These are phyloP conservation scores for Latrodectus geometricus DNA, from an alignment of 1,140 invertebrate genomes.

Conservation along the genomic window DNA sequence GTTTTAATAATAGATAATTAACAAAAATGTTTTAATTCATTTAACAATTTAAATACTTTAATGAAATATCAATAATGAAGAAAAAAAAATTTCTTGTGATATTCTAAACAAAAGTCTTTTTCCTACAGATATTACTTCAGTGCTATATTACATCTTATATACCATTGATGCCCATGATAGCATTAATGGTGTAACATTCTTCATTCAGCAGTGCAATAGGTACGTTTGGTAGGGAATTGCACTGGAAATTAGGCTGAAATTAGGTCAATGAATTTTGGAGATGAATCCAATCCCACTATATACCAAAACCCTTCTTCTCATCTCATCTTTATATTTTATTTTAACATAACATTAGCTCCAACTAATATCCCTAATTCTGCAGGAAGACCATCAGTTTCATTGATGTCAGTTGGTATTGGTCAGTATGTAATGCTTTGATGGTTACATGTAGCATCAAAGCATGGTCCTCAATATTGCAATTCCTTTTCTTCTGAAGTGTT, in stretches of 20 bases:
- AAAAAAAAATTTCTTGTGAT: no score
- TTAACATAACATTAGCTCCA: slow-evolving; percentile 65
- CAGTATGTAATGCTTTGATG: slow-evolving; percentile 42
- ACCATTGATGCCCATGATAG: no score
- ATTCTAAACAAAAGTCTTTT: no score
- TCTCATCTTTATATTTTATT: slow-evolving; percentile 67
- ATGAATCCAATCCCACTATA: slow-evolving; percentile 66
- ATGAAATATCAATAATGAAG: no score
- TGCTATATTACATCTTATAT: no score
- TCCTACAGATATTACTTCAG: no score
- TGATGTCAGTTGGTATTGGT: slow-evolving; percentile 45
- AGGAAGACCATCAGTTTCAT: slow-evolving; percentile 58
- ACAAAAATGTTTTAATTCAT: no score
- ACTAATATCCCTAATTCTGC: slow-evolving; percentile 50
- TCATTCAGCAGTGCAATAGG: no score
- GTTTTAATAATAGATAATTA: no score
- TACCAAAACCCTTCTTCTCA: slow-evolving; percentile 67
- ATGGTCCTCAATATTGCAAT: slow-evolving; percentile 34
- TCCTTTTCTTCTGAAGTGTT: slow-evolving; percentile 29
- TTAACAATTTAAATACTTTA: no score
- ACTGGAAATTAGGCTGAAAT: no score
- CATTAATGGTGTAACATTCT: no score
- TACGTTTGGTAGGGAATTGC: neutral
- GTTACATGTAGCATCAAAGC: slow-evolving; percentile 35
- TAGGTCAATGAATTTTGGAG: slow-evolving; percentile 65